phyloP scores from a whole-genome alignment of 2,888 invertebrate species.

The Leptura quadrifasciata region DNA sequence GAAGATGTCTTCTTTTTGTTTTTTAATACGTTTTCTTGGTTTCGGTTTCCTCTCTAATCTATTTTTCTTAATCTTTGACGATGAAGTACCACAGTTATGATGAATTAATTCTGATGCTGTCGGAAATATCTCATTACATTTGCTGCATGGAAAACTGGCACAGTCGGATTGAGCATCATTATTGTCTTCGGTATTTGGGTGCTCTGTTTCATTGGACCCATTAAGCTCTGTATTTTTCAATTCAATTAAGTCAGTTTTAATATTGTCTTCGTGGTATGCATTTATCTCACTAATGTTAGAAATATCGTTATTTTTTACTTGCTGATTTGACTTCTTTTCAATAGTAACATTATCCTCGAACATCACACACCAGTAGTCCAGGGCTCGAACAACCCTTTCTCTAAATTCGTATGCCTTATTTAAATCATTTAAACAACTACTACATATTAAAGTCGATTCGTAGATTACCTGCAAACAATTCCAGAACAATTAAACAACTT shows the following conservation, averaged over 20 bases:
- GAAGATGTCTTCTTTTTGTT: slow-evolving; percentile 37
- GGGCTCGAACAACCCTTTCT: slow-evolving; percentile 60
- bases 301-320: slow-evolving; percentile 10
- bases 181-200: not conserved
- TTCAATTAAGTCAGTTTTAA: not conserved
- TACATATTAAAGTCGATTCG: slow-evolving; percentile 50
- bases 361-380: slow-evolving; percentile 56
- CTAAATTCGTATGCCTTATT: slow-evolving; percentile 60
- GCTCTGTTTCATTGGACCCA: not conserved
- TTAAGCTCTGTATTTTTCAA: not conserved
- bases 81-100: slow-evolving; percentile 17
- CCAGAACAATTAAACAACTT: not conserved
- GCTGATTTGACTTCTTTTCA: not conserved
- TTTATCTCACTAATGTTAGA: slow-evolving; percentile 9
- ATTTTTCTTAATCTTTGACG: slow-evolving; percentile 3
- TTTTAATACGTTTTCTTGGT: slow-evolving; percentile 11
- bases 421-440: slow-evolving; percentile 46
- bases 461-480: slow-evolving; percentile 46
- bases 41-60: not conserved
- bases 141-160: slow-evolving; percentile 7
- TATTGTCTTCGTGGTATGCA: slow-evolving; percentile 9
- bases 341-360: slow-evolving; percentile 8
- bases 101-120: slow-evolving; percentile 15
- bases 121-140: slow-evolving; percentile 10
- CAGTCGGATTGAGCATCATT: not conserved